A percentile compares a stretch with the other conserved stretches of the same genome.
These are phyloP conservation scores for Axea sp. DNA, from an alignment of 2,888 invertebrate species.

Conservation along the genomic window DNA sequence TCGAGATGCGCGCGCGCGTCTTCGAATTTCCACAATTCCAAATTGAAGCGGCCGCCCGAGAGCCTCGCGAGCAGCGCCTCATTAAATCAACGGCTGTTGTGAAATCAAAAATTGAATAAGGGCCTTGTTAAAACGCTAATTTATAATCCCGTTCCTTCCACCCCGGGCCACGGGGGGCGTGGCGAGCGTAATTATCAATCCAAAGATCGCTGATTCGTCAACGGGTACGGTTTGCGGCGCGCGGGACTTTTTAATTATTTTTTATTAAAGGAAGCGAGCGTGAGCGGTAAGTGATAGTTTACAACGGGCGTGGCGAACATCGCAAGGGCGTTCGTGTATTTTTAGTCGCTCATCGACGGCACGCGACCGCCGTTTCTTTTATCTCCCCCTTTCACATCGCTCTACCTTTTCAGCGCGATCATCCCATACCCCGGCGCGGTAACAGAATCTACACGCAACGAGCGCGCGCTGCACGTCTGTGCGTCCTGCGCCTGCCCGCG, in stretches of 20 bases:
- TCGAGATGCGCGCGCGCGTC: no score
- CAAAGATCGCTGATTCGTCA: conserved; percentile 47
- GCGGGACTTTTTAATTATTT: conserved; percentile 57
- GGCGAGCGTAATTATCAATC: conserved; percentile 52
- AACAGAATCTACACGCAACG: no score
- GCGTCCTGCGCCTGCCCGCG: no score
- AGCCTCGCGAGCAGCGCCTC: no score
- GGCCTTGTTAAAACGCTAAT: conserved; percentile 22
- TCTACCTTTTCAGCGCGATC: conserved; percentile 12
- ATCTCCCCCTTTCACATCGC: conserved; percentile 37
- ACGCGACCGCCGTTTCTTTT: conserved; percentile 66
- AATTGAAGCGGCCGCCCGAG: no score
- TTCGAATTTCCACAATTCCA: no score
- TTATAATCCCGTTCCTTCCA: conserved; percentile 24
- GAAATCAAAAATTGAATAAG: conserved; percentile 8
- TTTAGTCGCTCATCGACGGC: conserved; percentile 72
- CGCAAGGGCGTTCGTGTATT: conserved; percentile 74
- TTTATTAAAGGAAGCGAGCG: conserved; percentile 52
- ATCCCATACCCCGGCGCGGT: no score
- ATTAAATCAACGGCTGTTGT: no score
- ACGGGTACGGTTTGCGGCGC: conserved; percentile 35
- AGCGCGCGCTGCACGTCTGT: no score
- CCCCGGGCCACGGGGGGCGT: conserved; percentile 17
- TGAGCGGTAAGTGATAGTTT: conserved; percentile 67
- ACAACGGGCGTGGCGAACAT: conserved; percentile 75